These are phyloP conservation scores for Heliconius congener DNA, from an alignment of 1,140 invertebrate species.

Conservation along the genomic window DNA sequence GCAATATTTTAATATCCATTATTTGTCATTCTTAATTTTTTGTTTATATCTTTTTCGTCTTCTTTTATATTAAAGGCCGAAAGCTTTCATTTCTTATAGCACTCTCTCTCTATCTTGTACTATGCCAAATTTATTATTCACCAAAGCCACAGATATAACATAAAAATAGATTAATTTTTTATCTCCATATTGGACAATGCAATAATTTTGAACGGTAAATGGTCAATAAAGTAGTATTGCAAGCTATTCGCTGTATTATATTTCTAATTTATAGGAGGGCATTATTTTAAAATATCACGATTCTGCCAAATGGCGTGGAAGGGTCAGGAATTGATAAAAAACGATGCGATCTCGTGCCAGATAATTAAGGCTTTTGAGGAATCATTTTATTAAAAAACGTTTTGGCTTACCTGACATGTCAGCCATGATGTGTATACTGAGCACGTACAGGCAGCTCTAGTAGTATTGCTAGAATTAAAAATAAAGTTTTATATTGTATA, in stretches of 20 bases:
- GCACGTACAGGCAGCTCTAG: slow-evolving; percentile 51
- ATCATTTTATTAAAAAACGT: slow-evolving; percentile 68
- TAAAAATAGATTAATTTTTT: neutral
- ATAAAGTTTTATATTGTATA: neutral
- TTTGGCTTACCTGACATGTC: slow-evolving; percentile 74
- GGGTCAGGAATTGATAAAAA: slow-evolving; percentile 58
- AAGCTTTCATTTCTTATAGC: neutral
- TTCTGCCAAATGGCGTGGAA: slow-evolving; percentile 66
- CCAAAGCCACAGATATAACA: neutral
- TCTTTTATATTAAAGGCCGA: neutral
- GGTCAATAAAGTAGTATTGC: slow-evolving; percentile 31
- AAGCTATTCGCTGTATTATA: slow-evolving; percentile 42
- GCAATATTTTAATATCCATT: too few species aligned
- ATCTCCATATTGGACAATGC: neutral
- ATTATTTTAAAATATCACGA: slow-evolving; percentile 46
- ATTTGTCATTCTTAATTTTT: too few species aligned
- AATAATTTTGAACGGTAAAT: slow-evolving; percentile 18
- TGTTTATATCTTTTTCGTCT: neutral
- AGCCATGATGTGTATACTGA: slow-evolving; percentile 45
- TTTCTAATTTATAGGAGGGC: slow-evolving; percentile 50
- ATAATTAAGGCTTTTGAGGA: slow-evolving; percentile 74
- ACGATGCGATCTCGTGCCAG: slow-evolving; percentile 72
- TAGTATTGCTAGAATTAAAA: neutral
- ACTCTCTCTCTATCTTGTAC: too few species aligned
- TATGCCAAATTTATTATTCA: too few species aligned